Percentiles rank a stretch among this genome's conserved stretches.
phyloP scores from a whole-genome alignment of 2,888 invertebrate genomes.

The Platycheirus albimanus region DNA sequence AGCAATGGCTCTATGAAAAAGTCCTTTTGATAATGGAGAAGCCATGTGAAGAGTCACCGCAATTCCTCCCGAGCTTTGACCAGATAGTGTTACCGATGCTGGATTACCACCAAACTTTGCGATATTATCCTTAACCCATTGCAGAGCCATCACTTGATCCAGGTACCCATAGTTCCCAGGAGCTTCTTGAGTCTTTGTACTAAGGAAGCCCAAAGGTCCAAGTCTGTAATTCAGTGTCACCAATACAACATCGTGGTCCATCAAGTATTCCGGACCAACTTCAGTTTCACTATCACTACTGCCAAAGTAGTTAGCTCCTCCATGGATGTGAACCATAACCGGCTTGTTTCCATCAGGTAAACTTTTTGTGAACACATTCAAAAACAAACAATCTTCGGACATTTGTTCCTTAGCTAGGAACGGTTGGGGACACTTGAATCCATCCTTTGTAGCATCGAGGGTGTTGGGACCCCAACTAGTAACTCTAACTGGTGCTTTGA shows the following conservation, averaged over 20 bases:
- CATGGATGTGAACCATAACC: constrained; percentile 80
- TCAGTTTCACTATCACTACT: constrained; percentile 77
- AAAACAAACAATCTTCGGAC: constrained; percentile 86
- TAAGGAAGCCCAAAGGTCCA: too few relatives aligned
- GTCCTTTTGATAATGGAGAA: constrained; percentile 86
- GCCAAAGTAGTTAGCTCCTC: constrained; percentile 78
- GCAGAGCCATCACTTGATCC: constrained; percentile 88
- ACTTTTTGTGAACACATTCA: constrained; percentile 85
- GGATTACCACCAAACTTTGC: too few relatives aligned
- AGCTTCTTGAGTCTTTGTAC: constrained; percentile 85
- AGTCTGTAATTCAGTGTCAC: too few relatives aligned
- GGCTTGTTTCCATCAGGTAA: constrained; percentile 70
- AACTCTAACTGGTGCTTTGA: constrained; percentile 80
- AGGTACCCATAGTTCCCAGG: constrained; percentile 88
- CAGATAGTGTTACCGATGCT: constrained; percentile 85
- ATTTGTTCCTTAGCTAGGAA: constrained; percentile 75
- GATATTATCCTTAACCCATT: too few relatives aligned
- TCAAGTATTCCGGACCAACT: constrained; percentile 78
- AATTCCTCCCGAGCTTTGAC: constrained; percentile 84
- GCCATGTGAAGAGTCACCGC: constrained; percentile 84
- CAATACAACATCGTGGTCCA: constrained; percentile 79
- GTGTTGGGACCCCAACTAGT: constrained; percentile 79
- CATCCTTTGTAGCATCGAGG: constrained; percentile 82
- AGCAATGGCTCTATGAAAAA: constrained; percentile 87
- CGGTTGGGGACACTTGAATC: constrained; percentile 80